Evolutionary conservation across 1,140 invertebrate species (phyloP), one percentile per base, ranked within the genome.

Genomic region (Centruroides sculpturatus): DNA sequence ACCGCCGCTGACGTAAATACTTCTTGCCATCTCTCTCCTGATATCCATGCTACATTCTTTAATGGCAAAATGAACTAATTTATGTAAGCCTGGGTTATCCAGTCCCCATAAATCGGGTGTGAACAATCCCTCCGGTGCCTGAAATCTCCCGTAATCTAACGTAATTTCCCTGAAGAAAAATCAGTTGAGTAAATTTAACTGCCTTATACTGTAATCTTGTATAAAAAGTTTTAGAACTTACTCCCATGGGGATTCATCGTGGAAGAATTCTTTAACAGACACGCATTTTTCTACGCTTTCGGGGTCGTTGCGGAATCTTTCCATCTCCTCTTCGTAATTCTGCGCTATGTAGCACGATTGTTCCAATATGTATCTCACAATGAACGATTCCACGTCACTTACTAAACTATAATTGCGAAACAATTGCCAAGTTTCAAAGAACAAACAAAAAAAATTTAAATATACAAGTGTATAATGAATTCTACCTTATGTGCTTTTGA

Each of bases 51-150:
- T 76, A 67, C 78, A 79, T 50, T 76, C 74, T 67, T 79, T 76
- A 59, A 83, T 78, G 23, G 80, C 80, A 64, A 80, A 77, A 64
- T 76, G 74, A 5, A 84, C 74, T 47, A 83, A 70, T 64, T 81
- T 80, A 57, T 79, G 81, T 10, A 84, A 64, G 46, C 78, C 79
- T 53, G 78, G 77, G 61, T 77, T 76, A 69, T 84, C 82, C 60
- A 80, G 72, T 46, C 80, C 81, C 78, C 81, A 83, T 41, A 77
- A 66, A 61, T 81, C 78, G 7, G 80, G 81, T 64, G 81, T 77
- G 69, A 84, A 83, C 46, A 84, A 72, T 13, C 82, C 82, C 68
- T 84, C 82, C 5, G 80, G 72, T 48, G 78, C 78, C 57, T 77
- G 74, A 68, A 82, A 80, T 61, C 78, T 62, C 13, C 71, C 75